phyloP scores from a whole-genome alignment of 2,113 vertebrate species.

The Silurus asotus region DNA sequence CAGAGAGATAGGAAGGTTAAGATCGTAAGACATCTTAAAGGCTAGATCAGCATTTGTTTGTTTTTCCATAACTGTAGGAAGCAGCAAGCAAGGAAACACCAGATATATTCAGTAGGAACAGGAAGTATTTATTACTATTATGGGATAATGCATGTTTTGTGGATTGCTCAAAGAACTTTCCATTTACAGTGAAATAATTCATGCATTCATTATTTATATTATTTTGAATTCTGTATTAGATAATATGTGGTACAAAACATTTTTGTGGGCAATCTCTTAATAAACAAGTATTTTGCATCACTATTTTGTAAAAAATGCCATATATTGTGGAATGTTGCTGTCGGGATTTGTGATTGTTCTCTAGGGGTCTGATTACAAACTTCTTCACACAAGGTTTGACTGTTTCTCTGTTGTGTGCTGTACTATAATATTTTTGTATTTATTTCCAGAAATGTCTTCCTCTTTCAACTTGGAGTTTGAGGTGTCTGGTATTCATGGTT shows the following conservation, averaged over 20 bases:
- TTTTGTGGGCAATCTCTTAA: background rate
- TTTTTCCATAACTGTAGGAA: background rate
- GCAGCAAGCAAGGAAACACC: background rate
- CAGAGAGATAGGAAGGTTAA: background rate
- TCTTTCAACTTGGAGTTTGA: slow-evolving; percentile 97
- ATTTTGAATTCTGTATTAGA: background rate
- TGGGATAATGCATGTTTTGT: background rate
- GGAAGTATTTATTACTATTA: background rate
- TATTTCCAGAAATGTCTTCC: slow-evolving; percentile 85
- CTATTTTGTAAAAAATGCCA: background rate
- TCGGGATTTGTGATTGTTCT: background rate
- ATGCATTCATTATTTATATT: background rate
- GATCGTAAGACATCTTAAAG: background rate
- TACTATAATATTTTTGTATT: slow-evolving; percentile 5
- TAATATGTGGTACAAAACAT: background rate
- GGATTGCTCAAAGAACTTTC: background rate
- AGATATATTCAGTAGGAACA: background rate
- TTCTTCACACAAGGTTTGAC: background rate
- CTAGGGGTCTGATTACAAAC: background rate
- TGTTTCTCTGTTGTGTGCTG: background rate
- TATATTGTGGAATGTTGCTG: background rate
- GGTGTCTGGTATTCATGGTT: slow-evolving; percentile 93
- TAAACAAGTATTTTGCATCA: background rate
- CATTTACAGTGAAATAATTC: background rate
- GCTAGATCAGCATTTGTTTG: too few species aligned